Conservation (phyloP, 1,140 invertebrate genomes). For the Chionoecetes opilio region DNA sequence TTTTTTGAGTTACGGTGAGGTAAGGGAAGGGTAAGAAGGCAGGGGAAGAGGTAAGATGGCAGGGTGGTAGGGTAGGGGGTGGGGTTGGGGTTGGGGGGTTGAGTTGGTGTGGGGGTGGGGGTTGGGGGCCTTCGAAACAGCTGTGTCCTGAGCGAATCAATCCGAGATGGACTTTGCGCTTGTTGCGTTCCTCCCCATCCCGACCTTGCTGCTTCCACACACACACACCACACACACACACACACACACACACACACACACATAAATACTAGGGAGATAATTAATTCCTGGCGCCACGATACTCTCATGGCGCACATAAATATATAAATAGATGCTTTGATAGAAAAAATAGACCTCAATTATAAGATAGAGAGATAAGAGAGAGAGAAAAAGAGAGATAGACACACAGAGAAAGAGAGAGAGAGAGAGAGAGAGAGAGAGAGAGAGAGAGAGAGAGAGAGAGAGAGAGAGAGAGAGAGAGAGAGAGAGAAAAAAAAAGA, state of each 20-base stretch:
- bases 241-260: not conserved
- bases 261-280: not conserved
- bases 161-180: not conserved
- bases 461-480: conserved; percentile 27
- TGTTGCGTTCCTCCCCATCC: not conserved
- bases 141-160: not conserved
- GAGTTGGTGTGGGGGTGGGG: too few species aligned
- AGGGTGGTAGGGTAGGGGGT: not conserved
- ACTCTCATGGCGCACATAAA: too few species aligned
- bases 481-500: not conserved
- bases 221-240: not conserved
- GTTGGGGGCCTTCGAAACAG: not conserved
- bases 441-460: conserved; percentile 27
- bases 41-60: not conserved
- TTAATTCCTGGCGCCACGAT: not conserved
- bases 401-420: not conserved
- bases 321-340: too few species aligned
- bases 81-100: too few species aligned
- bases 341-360: too few species aligned
- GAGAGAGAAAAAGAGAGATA: too few species aligned
- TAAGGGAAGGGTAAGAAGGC: too few species aligned
- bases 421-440: conserved; percentile 25
- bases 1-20: too few species aligned
- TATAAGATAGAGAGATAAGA: too few species aligned
- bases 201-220: not conserved